These are phyloP conservation scores for Cyaniris semiargus DNA, from an alignment of 2,888 invertebrate genomes.

Conservation along the genomic window DNA sequence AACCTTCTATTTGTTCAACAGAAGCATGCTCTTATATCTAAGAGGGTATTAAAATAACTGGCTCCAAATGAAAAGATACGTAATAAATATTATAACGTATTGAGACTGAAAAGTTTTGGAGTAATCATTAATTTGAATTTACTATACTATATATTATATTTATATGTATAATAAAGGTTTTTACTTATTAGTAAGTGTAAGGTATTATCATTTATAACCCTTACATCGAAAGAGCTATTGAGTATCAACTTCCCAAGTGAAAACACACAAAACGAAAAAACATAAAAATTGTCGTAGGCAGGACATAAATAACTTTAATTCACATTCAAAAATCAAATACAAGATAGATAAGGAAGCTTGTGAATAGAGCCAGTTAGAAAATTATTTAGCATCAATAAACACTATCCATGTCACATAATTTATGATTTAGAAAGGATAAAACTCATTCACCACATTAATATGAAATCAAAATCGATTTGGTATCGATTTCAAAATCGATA, in stretches of 20 bases:
- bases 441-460: slow-evolving; percentile 33
- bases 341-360: slow-evolving; percentile 30
- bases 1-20: neutral
- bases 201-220: too few species aligned
- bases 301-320: neutral
- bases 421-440: slow-evolving; percentile 37
- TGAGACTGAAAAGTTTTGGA: too few species aligned
- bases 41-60: neutral
- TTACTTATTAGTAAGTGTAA: too few species aligned
- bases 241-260: too few species aligned
- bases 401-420: slow-evolving; percentile 30
- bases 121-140: too few species aligned
- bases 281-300: too few species aligned
- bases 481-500: slow-evolving; percentile 52
- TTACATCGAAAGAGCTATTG: neutral
- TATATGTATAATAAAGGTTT: too few species aligned
- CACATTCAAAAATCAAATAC: slow-evolving; percentile 39
- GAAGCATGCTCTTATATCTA: neutral
- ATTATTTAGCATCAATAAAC: slow-evolving; percentile 22
- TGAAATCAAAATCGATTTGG: slow-evolving; percentile 41
- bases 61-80: too few species aligned
- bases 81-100: neutral
- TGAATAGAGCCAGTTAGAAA: neutral
- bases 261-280: too few species aligned
- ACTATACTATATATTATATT: too few species aligned